Percentiles rank a stretch among this genome's conserved stretches.
Conservation (phyloP, 2,888 invertebrate species). For the Tortricodes alternella region DNA sequence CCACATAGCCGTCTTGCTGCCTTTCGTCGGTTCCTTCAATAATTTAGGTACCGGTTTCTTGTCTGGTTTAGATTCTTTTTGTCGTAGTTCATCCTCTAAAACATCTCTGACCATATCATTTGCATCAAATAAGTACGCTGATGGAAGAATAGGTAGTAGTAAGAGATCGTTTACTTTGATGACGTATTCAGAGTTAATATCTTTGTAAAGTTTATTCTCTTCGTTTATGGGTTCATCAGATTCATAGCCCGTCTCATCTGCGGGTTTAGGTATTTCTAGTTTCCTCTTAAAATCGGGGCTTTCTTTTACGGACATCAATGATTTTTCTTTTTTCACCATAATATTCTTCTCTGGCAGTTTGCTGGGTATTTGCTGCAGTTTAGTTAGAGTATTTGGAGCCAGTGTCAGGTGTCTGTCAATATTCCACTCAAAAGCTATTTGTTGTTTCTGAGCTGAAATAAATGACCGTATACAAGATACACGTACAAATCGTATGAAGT, state of each 20-base stretch:
- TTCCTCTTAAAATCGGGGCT: slow-evolving; percentile 39
- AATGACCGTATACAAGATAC: not conserved
- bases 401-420: slow-evolving; percentile 42
- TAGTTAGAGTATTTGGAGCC: not conserved
- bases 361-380: slow-evolving; percentile 2
- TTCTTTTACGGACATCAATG: slow-evolving; percentile 44
- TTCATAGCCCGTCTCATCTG: slow-evolving; percentile 28
- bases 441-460: slow-evolving; percentile 36
- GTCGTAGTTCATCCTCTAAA: slow-evolving; percentile 45
- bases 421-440: slow-evolving; percentile 57
- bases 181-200: slow-evolving; percentile 47
- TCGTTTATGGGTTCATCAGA: slow-evolving; percentile 42
- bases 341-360: slow-evolving; percentile 38
- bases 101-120: slow-evolving; percentile 53
- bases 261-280: slow-evolving; percentile 33
- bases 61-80: slow-evolving; percentile 37
- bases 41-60: slow-evolving; percentile 47
- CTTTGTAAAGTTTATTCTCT: slow-evolving; percentile 44
- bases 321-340: slow-evolving; percentile 44
- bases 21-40: slow-evolving; percentile 48
- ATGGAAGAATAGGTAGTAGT: slow-evolving; percentile 32
- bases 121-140: slow-evolving; percentile 57
- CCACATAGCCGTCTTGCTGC: slow-evolving; percentile 51
- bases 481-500: not conserved
- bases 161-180: slow-evolving; percentile 47